These are phyloP conservation scores for Ispidina picta DNA, from an alignment of 2,797 vertebrate genomes.

Conservation along the genomic window DNA sequence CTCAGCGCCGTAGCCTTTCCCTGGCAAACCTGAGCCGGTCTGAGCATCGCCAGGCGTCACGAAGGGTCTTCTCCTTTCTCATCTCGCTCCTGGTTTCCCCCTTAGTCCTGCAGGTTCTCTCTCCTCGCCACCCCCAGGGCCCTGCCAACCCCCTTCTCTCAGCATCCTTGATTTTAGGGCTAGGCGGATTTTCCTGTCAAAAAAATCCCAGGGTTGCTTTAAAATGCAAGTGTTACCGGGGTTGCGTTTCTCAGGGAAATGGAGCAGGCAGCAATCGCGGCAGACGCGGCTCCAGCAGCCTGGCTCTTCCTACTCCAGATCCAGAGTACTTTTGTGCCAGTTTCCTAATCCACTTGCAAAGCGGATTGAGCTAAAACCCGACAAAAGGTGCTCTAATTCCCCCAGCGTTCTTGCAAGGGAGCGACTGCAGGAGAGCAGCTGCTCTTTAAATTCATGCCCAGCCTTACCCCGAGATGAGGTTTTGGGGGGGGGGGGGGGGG, in stretches of 20 bases:
- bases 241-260: slow-evolving; percentile 34
- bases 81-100: fast-evolving
- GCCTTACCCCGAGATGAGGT: background rate
- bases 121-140: background rate
- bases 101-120: background rate
- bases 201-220: background rate
- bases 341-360: slow-evolving; percentile 50
- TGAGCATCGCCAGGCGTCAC: background rate
- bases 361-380: slow-evolving; percentile 47
- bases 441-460: background rate
- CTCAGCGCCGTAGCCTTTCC: background rate
- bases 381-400: slow-evolving; percentile 44
- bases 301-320: slow-evolving; percentile 30
- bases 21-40: background rate
- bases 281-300: slow-evolving; percentile 12
- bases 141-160: background rate
- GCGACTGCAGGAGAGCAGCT: background rate
- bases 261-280: slow-evolving; percentile 51
- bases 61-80: background rate
- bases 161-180: background rate
- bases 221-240: background rate
- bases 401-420: background rate
- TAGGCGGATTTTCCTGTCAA: background rate
- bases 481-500: background rate
- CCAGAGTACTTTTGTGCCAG: slow-evolving; percentile 50